phyloP scores from a whole-genome alignment of 2,113 vertebrate species.

The Leucopsar rothschildi region DNA sequence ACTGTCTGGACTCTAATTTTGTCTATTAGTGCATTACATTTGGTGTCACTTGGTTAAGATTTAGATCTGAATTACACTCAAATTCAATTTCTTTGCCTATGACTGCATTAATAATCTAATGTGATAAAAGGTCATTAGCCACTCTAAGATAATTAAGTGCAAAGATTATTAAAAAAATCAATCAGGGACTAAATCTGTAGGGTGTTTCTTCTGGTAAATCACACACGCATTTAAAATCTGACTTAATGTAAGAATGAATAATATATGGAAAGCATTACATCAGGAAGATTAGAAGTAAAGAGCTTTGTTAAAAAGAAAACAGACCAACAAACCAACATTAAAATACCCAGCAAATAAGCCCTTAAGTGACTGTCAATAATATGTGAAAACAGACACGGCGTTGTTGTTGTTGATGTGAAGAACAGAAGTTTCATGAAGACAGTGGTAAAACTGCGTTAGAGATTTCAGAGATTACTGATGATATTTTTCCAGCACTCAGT shows the following conservation, averaged over 20 bases:
- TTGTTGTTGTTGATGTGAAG: background rate
- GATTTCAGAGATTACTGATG: background rate
- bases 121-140: slow-evolving; percentile 46
- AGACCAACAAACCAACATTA: background rate
- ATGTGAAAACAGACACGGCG: background rate
- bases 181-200: background rate
- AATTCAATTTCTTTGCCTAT: background rate
- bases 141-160: slow-evolving; percentile 23
- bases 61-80: background rate
- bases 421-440: background rate
- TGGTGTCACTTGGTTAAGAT: background rate
- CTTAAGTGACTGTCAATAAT: background rate
- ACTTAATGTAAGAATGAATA: background rate
- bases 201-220: slow-evolving; percentile 5
- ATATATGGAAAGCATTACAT: background rate
- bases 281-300: background rate
- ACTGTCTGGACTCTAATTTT: background rate
- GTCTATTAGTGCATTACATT: background rate
- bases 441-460: background rate
- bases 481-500: background rate
- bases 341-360: background rate
- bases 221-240: background rate
- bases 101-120: slow-evolving; percentile 8
- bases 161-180: slow-evolving; percentile 37
- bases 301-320: background rate